These are phyloP conservation scores for Agapostemon virescens DNA, from an alignment of 2,888 invertebrate genomes.

Conservation along the genomic window DNA sequence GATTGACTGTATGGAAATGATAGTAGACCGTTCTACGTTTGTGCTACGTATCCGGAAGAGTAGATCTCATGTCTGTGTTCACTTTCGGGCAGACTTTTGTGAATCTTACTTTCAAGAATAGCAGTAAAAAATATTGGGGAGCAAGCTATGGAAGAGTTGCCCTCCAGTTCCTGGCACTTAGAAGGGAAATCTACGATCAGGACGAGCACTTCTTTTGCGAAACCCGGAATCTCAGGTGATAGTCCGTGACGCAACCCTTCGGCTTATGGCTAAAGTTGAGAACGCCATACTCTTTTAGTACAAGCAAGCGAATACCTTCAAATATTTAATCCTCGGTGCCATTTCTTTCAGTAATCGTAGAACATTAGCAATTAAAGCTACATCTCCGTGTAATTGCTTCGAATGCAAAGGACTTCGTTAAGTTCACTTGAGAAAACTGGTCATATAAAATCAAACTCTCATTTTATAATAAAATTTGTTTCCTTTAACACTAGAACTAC, in stretches of 20 bases:
- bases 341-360: background rate
- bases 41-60: background rate
- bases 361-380: background rate
- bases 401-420: background rate
- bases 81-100: background rate
- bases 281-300: background rate
- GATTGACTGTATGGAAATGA: background rate
- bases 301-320: background rate
- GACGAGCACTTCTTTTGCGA: background rate
- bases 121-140: slow-evolving; percentile 25
- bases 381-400: background rate
- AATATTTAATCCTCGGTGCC: background rate
- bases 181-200: slow-evolving; percentile 4
- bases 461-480: no score
- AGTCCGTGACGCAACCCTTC: background rate
- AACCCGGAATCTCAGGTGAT: slow-evolving; percentile 5
- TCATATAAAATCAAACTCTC: background rate
- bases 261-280: background rate
- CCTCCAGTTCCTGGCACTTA: slow-evolving; percentile 1
- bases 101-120: background rate
- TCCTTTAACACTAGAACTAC: no score
- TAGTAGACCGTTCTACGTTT: background rate
- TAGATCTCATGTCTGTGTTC: background rate
- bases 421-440: background rate
- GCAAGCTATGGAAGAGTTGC: slow-evolving; percentile 3